Percentiles rank a stretch among this genome's conserved stretches.
Evolutionary conservation across 1,140 invertebrate species (phyloP).

Genomic region (Andricus grossulariae): DNA sequence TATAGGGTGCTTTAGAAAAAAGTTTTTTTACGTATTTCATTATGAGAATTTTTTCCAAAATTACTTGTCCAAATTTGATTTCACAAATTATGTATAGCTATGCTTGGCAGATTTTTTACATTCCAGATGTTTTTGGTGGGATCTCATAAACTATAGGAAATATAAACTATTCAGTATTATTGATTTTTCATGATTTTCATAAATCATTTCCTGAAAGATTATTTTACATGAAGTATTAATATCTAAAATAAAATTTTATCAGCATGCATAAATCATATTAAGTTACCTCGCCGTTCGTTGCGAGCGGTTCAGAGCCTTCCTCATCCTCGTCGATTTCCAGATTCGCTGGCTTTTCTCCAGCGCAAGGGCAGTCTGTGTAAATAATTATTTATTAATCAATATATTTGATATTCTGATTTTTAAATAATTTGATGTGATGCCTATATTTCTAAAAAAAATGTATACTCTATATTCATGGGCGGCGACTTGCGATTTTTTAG

Average conservation of each 20-base stretch:
- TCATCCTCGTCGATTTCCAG: slow-evolving; percentile 80
- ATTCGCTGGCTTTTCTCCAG: slow-evolving; percentile 81
- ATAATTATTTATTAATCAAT: slow-evolving; percentile 38
- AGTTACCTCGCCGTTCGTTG: slow-evolving; percentile 81
- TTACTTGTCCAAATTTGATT: no score
- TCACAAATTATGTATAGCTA: no score
- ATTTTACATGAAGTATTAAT: slow-evolving; percentile 4
- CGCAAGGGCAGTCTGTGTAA: slow-evolving; percentile 82
- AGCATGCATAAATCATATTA: slow-evolving; percentile 6
- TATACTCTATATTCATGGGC: background rate
- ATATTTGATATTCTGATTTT: slow-evolving; percentile 30
- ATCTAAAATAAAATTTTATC: slow-evolving; percentile 15
- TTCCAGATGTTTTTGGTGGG: no score
- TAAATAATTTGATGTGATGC: background rate
- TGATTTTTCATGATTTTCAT: background rate
- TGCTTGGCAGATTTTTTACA: no score
- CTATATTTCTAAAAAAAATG: background rate
- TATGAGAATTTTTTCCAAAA: no score
- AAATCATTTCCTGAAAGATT: background rate
- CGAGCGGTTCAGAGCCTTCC: slow-evolving; percentile 80
- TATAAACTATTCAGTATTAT: no score
- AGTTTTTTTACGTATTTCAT: no score
- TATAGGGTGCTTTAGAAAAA: no score
- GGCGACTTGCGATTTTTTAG: no score
- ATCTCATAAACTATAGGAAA: no score